Percentiles rank a stretch among this genome's conserved stretches.
phyloP scores from a whole-genome alignment of 2,113 vertebrate genomes.

The Clarias batrachus region DNA sequence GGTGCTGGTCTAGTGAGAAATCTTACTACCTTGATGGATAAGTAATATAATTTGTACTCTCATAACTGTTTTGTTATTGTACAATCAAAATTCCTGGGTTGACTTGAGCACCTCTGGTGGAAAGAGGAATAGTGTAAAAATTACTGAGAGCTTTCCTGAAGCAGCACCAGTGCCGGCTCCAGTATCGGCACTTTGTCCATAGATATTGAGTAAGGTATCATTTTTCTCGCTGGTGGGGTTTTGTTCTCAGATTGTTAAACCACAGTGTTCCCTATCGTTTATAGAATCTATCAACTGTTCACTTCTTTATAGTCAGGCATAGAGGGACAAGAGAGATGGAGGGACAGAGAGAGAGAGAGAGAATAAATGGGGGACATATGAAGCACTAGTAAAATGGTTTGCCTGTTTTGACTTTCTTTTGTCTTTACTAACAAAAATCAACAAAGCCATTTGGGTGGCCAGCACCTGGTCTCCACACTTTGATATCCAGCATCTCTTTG shows the following conservation, averaged over 20 bases:
- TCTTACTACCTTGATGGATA: too few species aligned
- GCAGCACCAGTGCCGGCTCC: background rate
- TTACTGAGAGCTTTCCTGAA: background rate
- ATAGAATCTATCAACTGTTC: background rate
- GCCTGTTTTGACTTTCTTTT: conserved; percentile 24
- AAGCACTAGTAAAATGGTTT: conserved; percentile 11
- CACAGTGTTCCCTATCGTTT: background rate
- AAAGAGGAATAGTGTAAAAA: background rate
- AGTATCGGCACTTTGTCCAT: background rate
- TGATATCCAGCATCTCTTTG: conserved; percentile 17
- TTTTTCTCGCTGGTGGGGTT: background rate
- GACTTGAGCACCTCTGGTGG: background rate
- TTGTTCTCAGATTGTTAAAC: conserved; percentile 12
- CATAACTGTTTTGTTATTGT: too few species aligned
- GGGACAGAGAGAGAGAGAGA: conserved; percentile 7
- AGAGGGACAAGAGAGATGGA: background rate
- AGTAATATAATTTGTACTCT: too few species aligned
- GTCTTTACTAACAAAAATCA: conserved; percentile 22
- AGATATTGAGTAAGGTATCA: background rate
- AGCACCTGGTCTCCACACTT: conserved; percentile 29
- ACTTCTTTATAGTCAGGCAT: background rate
- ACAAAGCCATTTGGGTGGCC: conserved; percentile 13
- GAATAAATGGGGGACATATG: background rate
- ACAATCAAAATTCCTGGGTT: too few species aligned
- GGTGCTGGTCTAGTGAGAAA: too few species aligned